Percentiles rank a stretch among this genome's conserved stretches.
Evolutionary conservation across 2,797 vertebrate species (phyloP).

Genomic region (Alauda arvensis): DNA sequence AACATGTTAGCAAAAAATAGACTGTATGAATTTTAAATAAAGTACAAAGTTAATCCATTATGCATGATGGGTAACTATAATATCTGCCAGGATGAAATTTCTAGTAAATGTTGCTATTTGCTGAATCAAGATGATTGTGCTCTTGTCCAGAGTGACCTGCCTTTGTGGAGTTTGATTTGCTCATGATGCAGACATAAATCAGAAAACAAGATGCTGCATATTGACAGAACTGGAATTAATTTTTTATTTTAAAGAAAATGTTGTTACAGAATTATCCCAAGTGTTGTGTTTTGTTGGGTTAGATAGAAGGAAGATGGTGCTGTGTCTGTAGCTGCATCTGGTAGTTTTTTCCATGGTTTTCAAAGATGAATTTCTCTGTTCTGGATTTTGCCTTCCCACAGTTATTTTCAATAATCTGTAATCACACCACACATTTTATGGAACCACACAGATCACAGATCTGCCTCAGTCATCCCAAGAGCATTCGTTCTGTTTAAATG

Average conservation of each 20-base stretch:
- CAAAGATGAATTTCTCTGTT: background rate
- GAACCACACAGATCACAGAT: background rate
- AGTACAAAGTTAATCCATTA: slow-evolving; percentile 33
- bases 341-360: background rate
- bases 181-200: background rate
- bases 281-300: background rate
- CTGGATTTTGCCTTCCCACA: background rate
- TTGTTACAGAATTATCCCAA: background rate
- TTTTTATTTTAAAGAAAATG: background rate
- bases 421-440: background rate
- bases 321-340: background rate
- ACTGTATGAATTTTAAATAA: slow-evolving; percentile 31
- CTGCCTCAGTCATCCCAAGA: background rate
- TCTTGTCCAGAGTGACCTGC: background rate
- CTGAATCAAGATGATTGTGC: background rate
- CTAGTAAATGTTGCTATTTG: slow-evolving; percentile 1
- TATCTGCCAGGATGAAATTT: slow-evolving; percentile 1
- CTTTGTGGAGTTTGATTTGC: background rate
- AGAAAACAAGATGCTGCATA: background rate
- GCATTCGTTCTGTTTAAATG: background rate
- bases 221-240: background rate
- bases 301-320: background rate
- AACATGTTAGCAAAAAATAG: background rate
- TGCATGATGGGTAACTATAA: slow-evolving; percentile 22
- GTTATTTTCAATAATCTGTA: background rate